phyloP scores from a whole-genome alignment of 2,113 vertebrate genomes.

The Eudorcas thomsonii region DNA sequence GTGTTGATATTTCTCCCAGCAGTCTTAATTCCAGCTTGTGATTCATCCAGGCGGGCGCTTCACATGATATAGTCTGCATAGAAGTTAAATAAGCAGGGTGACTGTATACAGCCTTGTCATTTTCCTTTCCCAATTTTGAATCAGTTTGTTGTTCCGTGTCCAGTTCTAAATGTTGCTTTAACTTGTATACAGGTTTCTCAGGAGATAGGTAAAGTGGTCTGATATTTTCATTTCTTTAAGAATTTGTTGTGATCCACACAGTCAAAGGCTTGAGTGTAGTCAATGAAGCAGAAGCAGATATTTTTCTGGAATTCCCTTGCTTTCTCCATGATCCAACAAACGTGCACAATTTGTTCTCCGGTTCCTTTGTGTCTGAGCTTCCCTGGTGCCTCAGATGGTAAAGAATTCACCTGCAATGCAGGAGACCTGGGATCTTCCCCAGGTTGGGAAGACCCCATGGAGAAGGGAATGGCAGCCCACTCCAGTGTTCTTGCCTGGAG shows the following conservation, averaged over 20 bases:
- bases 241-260: not conserved
- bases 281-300: not conserved
- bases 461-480: not conserved
- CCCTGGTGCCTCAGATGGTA: not conserved
- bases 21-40: not conserved
- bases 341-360: fast-evolving
- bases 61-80: not conserved
- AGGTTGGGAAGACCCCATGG: not conserved
- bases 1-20: not conserved
- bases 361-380: not conserved
- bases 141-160: not conserved
- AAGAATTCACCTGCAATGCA: not conserved
- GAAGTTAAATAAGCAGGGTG: not conserved
- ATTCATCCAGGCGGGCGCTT: not conserved
- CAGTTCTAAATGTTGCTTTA: not conserved
- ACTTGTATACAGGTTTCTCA: not conserved
- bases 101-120: not conserved
- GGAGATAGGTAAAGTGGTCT: not conserved
- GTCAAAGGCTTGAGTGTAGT: not conserved
- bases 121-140: not conserved
- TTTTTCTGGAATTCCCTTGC: not conserved
- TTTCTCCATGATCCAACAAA: not conserved
- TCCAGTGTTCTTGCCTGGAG: not conserved
- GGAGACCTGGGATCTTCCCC: not conserved
- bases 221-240: not conserved